A percentile compares a stretch with the other conserved stretches of the same genome.
Conservation (phyloP, 23 tunicate species). For the Botrylloides violaceus region DNA sequence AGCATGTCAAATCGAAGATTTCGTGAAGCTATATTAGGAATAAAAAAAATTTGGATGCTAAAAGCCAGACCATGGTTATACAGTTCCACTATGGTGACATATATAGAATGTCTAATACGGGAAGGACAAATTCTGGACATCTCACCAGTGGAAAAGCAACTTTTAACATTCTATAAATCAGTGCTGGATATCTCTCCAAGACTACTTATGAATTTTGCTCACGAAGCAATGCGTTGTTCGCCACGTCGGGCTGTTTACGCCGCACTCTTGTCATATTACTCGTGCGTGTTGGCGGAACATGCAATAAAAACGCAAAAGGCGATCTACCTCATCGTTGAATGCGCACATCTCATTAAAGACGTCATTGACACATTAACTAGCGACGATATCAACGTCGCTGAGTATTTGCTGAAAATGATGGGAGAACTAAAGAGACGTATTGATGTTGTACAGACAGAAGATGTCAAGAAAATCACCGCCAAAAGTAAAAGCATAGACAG, state of each 20-base stretch:
- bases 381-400: background rate
- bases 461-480: background rate
- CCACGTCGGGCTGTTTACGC: background rate
- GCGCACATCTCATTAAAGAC: background rate
- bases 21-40: conserved; percentile 7
- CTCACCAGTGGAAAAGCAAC: background rate
- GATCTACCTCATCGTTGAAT: background rate
- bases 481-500: background rate
- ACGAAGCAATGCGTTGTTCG: background rate
- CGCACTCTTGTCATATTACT: background rate
- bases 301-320: background rate
- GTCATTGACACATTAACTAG: background rate
- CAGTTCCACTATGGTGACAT: background rate
- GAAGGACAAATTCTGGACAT: background rate
- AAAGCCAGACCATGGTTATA: conserved; percentile 13
- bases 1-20: background rate
- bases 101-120: conserved; percentile 9
- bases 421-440: background rate
- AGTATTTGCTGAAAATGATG: background rate
- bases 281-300: background rate
- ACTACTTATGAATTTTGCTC: background rate
- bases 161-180: background rate
- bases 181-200: conserved; percentile 9
- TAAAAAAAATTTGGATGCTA: conserved; percentile 1
- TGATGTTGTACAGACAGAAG: background rate